Evolutionary conservation across 64 coral and sea anemone species (phyloP).

Genomic region (Pocillopora damicornis): DNA sequence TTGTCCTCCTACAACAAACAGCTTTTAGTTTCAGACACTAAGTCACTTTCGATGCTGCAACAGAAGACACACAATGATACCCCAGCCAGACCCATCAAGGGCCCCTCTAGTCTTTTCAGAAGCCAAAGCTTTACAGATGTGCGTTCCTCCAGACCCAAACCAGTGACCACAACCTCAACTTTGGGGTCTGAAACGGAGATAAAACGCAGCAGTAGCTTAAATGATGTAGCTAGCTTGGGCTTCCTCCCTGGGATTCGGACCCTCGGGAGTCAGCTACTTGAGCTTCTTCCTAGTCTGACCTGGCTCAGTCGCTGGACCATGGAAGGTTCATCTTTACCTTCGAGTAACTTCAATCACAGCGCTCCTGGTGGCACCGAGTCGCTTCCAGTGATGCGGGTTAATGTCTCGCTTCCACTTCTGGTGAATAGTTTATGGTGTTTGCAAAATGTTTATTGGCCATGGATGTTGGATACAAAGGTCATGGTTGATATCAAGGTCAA

Average conservation of each 20-base stretch:
- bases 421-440: conserved; percentile 79
- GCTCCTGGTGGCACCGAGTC: conserved; percentile 14
- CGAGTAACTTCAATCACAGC: conserved; percentile 34
- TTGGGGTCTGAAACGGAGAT: background rate
- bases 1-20: conserved; percentile 56
- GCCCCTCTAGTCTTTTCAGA: conserved; percentile 29
- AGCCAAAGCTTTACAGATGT: conserved; percentile 86
- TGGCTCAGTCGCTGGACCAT: conserved; percentile 76
- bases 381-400: conserved; percentile 72
- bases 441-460: conserved; percentile 69
- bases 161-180: background rate
- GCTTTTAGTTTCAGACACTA: conserved; percentile 53
- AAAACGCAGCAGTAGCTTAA: conserved; percentile 68
- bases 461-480: conserved; percentile 31
- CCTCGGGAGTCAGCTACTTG: conserved; percentile 55
- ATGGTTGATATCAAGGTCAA: conserved; percentile 9
- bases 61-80: conserved; percentile 28
- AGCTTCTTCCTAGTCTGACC: conserved; percentile 54
- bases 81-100: background rate
- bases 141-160: conserved; percentile 37
- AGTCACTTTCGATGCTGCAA: conserved; percentile 35
- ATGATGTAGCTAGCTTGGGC: conserved; percentile 55
- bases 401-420: conserved; percentile 57
- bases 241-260: conserved; percentile 52
- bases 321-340: conserved; percentile 51